Percentiles rank a stretch among this genome's conserved stretches.
phyloP scores from a whole-genome alignment of 2,888 invertebrate species.

The Stratiomys singularior region DNA sequence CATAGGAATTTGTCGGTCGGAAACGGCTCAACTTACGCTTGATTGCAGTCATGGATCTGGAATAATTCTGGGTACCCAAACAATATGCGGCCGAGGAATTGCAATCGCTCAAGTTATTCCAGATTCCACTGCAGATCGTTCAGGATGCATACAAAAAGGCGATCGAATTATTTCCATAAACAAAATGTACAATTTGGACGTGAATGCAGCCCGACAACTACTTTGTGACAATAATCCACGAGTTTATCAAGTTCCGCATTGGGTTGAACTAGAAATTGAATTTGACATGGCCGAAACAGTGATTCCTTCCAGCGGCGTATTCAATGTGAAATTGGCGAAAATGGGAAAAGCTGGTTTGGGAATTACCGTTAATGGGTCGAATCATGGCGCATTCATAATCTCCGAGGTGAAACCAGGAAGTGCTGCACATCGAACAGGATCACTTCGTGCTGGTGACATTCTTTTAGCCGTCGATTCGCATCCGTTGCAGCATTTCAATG shows the following conservation, averaged over 20 bases:
- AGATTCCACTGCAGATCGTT: slow-evolving; percentile 69
- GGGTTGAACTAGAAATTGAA: slow-evolving; percentile 83
- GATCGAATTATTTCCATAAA: slow-evolving; percentile 89
- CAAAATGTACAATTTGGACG: slow-evolving; percentile 76
- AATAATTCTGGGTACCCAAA: slow-evolving; percentile 59
- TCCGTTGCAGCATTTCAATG: slow-evolving; percentile 70
- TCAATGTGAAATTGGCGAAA: slow-evolving; percentile 87
- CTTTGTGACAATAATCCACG: slow-evolving; percentile 59
- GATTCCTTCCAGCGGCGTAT: slow-evolving; percentile 89
- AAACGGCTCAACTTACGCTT: slow-evolving; percentile 64
- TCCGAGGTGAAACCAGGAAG: slow-evolving; percentile 91
- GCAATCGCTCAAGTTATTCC: slow-evolving; percentile 61
- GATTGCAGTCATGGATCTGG: slow-evolving; percentile 66
- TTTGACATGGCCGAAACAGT: slow-evolving; percentile 93
- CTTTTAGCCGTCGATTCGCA: slow-evolving; percentile 88
- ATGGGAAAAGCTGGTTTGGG: slow-evolving; percentile 81
- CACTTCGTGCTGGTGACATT: slow-evolving; percentile 86
- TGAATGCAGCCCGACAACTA: slow-evolving; percentile 68
- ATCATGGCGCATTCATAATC: slow-evolving; percentile 75
- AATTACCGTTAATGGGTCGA: slow-evolving; percentile 84
- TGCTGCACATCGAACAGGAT: slow-evolving; percentile 89
- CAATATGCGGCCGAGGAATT: slow-evolving; percentile 62
- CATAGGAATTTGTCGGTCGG: slow-evolving; percentile 63
- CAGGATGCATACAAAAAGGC: slow-evolving; percentile 80
- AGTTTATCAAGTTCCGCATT: slow-evolving; percentile 69